Conservation (phyloP, 2,797 vertebrate genomes). For the Cygnus olor region DNA sequence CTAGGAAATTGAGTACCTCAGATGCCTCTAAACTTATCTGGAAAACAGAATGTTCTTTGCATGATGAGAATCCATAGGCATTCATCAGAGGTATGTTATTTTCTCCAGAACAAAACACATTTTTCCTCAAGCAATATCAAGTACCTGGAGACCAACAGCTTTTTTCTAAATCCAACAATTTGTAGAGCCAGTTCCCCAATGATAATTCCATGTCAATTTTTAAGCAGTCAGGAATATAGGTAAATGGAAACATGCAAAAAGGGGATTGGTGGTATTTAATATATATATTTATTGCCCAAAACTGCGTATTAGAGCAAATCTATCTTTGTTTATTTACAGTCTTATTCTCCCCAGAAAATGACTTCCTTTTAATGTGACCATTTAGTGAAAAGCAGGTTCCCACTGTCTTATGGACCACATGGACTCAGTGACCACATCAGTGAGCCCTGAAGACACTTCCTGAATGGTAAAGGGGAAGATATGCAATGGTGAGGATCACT, state of each 20-base stretch:
- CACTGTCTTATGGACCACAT: background rate
- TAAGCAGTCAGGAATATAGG: background rate
- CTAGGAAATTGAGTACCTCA: background rate
- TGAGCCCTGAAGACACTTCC: background rate
- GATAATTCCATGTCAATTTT: background rate
- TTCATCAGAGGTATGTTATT: background rate
- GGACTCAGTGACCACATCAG: background rate
- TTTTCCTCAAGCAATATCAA: background rate
- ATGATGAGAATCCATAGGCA: background rate
- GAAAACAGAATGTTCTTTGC: conserved; percentile 3
- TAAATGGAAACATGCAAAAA: background rate
- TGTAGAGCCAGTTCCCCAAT: background rate
- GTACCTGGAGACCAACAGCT: background rate
- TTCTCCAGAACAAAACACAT: background rate
- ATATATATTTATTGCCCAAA: background rate
- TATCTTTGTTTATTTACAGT: background rate
- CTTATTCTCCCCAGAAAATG: background rate
- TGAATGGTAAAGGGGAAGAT: background rate
- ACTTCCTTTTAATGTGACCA: background rate
- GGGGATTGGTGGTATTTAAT: fast-evolving
- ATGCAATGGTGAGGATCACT: background rate
- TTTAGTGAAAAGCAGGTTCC: background rate
- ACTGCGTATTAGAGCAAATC: background rate
- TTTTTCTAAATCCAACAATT: background rate
- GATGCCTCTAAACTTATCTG: background rate